These are phyloP conservation scores for Theonella swinhoei DNA, from an alignment of 37 sponge, comb jelly and placozoan species.

Conservation along the genomic window DNA sequence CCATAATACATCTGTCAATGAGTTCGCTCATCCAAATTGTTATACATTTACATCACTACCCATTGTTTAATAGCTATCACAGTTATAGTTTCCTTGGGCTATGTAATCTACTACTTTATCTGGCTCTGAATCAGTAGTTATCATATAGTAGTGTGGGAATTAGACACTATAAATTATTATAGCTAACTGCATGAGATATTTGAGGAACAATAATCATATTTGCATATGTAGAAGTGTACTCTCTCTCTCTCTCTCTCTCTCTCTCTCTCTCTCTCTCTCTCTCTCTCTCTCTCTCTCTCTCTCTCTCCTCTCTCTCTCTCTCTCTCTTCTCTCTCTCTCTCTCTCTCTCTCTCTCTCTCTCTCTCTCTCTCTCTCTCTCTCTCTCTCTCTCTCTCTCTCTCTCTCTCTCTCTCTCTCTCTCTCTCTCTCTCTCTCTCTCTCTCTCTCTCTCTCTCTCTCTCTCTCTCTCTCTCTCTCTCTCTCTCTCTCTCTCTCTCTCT, in stretches of 20 bases:
- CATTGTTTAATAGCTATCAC: no score
- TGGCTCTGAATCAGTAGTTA: no score
- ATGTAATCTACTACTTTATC: no score
- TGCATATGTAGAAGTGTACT: no score
- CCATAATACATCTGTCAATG: no score
- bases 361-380: conserved; percentile 3
- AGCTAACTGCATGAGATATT: no score
- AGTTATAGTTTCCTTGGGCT: no score
- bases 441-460: conserved; percentile 3
- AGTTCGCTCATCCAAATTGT: no score
- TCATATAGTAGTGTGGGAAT: no score
- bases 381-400: conserved; percentile 3
- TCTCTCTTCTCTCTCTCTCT: conserved; percentile 8
- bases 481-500: conserved; percentile 3
- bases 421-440: conserved; percentile 3
- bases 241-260: conserved; percentile 36
- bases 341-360: conserved; percentile 3
- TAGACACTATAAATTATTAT: no score
- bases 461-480: conserved; percentile 4
- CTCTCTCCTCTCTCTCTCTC: conserved; percentile 38
- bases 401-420: conserved; percentile 3
- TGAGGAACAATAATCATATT: no score
- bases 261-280: conserved; percentile 59
- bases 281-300: conserved; percentile 50
- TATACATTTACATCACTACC: no score